Evolutionary conservation across 35 echinoderm and acorn worm species (phyloP).

Genomic region (Ophiothrix spiculata): DNA sequence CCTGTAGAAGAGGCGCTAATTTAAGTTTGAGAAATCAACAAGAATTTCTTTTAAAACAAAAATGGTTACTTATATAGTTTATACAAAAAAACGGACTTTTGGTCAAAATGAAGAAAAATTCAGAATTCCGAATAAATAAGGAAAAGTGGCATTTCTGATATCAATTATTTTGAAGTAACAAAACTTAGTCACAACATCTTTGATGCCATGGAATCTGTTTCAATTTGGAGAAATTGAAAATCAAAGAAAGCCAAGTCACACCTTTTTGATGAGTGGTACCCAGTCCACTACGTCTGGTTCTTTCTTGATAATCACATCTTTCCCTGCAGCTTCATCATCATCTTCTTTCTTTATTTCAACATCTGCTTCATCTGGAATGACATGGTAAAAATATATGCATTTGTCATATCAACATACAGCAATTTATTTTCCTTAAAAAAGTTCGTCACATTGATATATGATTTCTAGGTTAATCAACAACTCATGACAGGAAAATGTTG

Average conservation of each 20-base stretch:
- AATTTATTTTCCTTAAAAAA: background rate
- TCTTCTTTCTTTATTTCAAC: slow-evolving; percentile 8
- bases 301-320: background rate
- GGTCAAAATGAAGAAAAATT: background rate
- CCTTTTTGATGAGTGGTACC: background rate
- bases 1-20: no score
- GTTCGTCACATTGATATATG: background rate
- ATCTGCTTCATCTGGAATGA: background rate
- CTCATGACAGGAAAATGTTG: background rate
- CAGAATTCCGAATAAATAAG: background rate
- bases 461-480: background rate
- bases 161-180: no score
- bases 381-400: background rate
- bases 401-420: background rate
- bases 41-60: no score
- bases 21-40: no score
- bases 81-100: no score
- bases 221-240: no score
- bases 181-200: no score
- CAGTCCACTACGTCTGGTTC: background rate
- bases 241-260: background rate
- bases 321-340: background rate
- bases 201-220: no score
- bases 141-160: no score
- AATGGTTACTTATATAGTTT: no score